Percentiles rank a stretch among this genome's conserved stretches.
These are phyloP conservation scores for Alviniconcha marisindica DNA, from an alignment of 1,140 invertebrate species.

Conservation along the genomic window DNA sequence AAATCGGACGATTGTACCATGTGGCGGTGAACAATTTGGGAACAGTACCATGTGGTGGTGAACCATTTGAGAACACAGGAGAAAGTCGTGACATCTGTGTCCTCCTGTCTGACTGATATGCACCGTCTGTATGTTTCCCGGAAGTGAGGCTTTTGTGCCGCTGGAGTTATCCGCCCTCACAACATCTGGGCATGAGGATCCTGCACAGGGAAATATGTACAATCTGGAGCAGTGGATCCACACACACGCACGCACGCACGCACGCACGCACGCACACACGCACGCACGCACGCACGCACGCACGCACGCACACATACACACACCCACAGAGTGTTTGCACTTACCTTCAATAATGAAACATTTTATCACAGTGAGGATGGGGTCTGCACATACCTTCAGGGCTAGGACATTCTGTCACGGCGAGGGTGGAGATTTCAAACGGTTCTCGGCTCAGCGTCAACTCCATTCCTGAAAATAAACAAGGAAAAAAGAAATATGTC, in stretches of 20 bases:
- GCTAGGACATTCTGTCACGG: constrained; percentile 9
- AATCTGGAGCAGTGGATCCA: no score
- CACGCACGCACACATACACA: no score
- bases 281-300: no score
- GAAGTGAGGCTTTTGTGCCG: not conserved
- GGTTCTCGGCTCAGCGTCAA: not conserved
- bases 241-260: no score
- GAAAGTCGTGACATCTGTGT: not conserved
- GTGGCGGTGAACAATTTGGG: no score
- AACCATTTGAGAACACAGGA: not conserved
- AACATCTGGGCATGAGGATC: constrained; percentile 24
- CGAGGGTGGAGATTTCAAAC: not conserved
- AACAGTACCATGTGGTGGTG: not conserved
- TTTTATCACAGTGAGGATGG: no score
- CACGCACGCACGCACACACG: no score
- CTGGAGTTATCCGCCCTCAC: not conserved
- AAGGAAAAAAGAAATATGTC: not conserved
- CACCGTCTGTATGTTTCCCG: not conserved
- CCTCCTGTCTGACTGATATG: constrained; percentile 8
- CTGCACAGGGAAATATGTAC: not conserved
- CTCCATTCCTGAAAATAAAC: constrained; percentile 27
- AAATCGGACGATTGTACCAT: no score
- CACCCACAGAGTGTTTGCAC: no score
- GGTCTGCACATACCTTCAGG: constrained; percentile 10
- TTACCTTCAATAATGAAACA: no score